These are phyloP conservation scores for Nannospalax galili DNA, from an alignment of 2,113 vertebrate species.

Conservation along the genomic window DNA sequence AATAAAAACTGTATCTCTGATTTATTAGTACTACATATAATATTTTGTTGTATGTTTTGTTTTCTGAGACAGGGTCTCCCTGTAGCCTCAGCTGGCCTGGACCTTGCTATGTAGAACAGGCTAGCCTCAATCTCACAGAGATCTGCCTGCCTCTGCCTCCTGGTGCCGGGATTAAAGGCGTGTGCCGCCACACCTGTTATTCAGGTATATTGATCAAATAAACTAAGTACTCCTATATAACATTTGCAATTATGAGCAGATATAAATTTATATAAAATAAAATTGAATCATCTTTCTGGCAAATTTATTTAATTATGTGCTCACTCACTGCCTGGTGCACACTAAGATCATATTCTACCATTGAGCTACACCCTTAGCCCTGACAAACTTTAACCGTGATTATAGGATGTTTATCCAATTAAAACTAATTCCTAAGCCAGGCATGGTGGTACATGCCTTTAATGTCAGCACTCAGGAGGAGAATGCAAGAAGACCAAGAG, in stretches of 20 bases:
- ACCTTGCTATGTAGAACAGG: no score
- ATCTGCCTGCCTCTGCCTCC: no score
- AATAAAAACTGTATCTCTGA: no score
- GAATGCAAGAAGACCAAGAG: neutral
- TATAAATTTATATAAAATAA: neutral
- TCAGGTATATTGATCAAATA: neutral
- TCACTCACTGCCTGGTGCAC: neutral
- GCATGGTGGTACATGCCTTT: neutral
- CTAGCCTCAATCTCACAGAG: no score
- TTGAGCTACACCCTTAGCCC: neutral
- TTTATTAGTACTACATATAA: no score
- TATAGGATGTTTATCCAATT: neutral
- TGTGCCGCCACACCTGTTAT: neutral
- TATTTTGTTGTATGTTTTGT: no score
- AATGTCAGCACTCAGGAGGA: neutral
- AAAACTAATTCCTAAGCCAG: neutral
- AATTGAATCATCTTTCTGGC: neutral
- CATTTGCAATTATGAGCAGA: neutral
- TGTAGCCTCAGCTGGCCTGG: no score
- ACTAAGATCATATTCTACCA: neutral
- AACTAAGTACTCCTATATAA: neutral
- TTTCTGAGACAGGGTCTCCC: no score
- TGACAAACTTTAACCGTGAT: neutral
- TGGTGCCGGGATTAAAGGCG: no score
- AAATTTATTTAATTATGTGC: neutral